Conservation (phyloP, 1,140 invertebrate species). For the Drosophila gunungcola region DNA sequence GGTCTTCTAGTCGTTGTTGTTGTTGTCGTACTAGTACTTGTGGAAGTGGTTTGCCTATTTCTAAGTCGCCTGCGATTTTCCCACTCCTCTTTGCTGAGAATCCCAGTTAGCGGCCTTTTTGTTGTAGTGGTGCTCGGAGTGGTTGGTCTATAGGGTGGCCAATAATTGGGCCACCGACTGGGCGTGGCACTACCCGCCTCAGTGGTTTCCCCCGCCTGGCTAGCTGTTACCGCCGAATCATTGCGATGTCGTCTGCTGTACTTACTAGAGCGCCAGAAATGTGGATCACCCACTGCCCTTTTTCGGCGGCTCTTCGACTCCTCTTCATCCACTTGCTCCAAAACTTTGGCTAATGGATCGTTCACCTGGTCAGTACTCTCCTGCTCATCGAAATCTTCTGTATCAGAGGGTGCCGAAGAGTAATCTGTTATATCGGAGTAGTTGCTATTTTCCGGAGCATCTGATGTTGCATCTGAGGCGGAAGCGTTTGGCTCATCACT, state of each 20-base stretch:
- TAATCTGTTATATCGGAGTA: constrained; percentile 76
- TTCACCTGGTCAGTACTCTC: constrained; percentile 45
- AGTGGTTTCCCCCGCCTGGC: constrained; percentile 10
- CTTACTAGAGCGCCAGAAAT: constrained; percentile 36
- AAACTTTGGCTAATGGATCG: constrained; percentile 57
- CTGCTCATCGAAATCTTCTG: constrained; percentile 20
- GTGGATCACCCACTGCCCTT: constrained; percentile 30
- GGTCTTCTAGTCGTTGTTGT: constrained; percentile 14
- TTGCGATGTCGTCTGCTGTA: constrained; percentile 65
- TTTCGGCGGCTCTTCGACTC: constrained; percentile 9
- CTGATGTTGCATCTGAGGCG: constrained; percentile 59
- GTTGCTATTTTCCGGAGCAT: constrained; percentile 56
- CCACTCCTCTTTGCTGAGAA: constrained; percentile 59
- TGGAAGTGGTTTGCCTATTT: background rate
- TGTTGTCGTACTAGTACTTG: background rate
- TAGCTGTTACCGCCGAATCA: background rate
- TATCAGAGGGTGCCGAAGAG: constrained; percentile 49
- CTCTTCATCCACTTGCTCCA: constrained; percentile 50
- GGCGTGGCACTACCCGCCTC: background rate
- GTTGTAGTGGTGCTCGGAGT: constrained; percentile 20
- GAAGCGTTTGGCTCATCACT: constrained; percentile 53
- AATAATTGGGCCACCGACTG: constrained; percentile 12
- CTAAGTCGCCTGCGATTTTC: constrained; percentile 9
- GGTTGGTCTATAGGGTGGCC: constrained; percentile 27
- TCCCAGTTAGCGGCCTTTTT: background rate